Base-by-base conservation (phyloP, 2,888 invertebrate species). In the Mayetiola destructor region DNA sequence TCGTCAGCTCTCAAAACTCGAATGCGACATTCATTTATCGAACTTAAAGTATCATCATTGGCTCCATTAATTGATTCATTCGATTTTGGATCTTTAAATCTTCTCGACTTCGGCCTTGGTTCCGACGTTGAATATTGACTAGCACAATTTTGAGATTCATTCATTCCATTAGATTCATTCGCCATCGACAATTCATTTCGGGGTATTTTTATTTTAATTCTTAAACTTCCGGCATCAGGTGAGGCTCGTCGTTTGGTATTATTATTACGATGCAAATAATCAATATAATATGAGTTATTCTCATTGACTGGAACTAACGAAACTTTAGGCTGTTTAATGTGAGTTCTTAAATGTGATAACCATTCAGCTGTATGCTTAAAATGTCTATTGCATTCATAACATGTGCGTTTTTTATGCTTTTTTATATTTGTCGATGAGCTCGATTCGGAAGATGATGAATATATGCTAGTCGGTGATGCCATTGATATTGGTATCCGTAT, bases 151-250 rank as follows among this genome's bases (percentile, higher is more conserved):
- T 23, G 9, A 2, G 53, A 20, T 53, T 53, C 53, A 14, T 48
- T 20, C 3, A 48, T 18, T 16, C 20, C 21, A 23, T 42, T 42
- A 9, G 42, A 21, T 18, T 20, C 20, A 18, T 32, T 32, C 32
- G 32, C 32, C 32, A 32, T 32, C 12, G 32, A 12, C n/a, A n/a
- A n/a, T 9, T 48, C 29, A 1, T 14, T 48, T 27, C 48, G 48
- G n/a, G 62, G 57, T 3, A 63, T 52, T 60, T 65, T 65, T 6
- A 65, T 58, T 57, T 62, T 64, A n/a, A 65, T 30, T 40, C 63
- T 64, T 3, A 65, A 62, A 53, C 62, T 57, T 1, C 62, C 62
- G 2, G 3, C 32, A 1, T 52, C n/a, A 36, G n/a, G 48, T 16
- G 35, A 8, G 2, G 48, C 6, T 18, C 23, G 10, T 21, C 29